Percentiles rank a stretch among this genome's conserved stretches.
phyloP scores from a whole-genome alignment of 2,797 vertebrate genomes.

The Florisuga fusca region DNA sequence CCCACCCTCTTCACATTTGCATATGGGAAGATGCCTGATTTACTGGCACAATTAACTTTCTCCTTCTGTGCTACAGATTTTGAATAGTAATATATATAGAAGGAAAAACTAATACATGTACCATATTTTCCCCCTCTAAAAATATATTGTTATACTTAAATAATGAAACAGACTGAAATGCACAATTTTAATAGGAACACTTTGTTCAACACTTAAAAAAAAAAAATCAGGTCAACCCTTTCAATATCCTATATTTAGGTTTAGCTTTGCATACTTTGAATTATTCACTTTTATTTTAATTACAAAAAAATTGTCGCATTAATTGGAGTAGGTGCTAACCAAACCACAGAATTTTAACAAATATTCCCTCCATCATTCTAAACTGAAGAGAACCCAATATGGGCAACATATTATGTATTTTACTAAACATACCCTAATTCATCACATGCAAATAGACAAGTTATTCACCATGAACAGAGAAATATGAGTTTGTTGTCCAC shows the following conservation, averaged over 20 bases:
- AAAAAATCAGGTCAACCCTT: not conserved
- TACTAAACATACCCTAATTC: not conserved
- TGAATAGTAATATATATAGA: not conserved
- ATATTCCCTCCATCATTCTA: not conserved
- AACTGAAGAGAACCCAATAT: not conserved
- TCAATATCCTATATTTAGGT: not conserved
- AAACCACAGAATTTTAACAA: not conserved
- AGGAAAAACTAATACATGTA: not conserved
- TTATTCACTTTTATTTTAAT: not conserved
- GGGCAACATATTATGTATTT: not conserved
- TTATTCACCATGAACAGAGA: not conserved
- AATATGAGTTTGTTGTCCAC: slow-evolving; percentile 22
- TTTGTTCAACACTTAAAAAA: not conserved
- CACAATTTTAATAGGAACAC: not conserved
- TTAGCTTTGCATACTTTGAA: not conserved
- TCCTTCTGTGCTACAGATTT: not conserved
- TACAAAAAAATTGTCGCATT: not conserved
- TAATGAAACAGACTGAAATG: not conserved
- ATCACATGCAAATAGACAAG: not conserved
- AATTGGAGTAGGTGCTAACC: not conserved
- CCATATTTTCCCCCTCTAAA: not conserved
- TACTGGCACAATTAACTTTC: not conserved
- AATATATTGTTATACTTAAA: slow-evolving; percentile 15
- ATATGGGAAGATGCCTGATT: not conserved
- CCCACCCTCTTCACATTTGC: not conserved